phyloP scores from a whole-genome alignment of 64 coral and sea anemone genomes.

The Pachyseris speciosa region DNA sequence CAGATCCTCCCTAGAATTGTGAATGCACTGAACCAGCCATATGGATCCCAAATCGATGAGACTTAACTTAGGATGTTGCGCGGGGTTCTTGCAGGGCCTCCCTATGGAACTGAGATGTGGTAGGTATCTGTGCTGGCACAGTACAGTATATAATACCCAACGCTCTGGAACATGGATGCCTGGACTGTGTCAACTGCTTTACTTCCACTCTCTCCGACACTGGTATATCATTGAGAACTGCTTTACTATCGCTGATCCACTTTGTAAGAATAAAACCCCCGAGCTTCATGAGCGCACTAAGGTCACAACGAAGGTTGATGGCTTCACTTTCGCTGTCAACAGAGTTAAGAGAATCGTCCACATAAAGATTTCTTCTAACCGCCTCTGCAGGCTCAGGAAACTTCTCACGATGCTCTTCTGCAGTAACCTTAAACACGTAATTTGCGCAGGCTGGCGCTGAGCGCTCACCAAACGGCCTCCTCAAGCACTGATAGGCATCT shows the following conservation, averaged over 20 bases:
- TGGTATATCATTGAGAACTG: neutral
- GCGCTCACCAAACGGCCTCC: neutral
- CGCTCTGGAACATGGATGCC: too few relatives aligned
- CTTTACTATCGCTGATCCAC: neutral
- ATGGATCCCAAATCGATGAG: conserved; percentile 53
- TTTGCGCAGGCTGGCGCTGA: conserved; percentile 13
- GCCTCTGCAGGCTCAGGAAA: neutral
- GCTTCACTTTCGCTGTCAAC: neutral
- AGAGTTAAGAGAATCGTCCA: neutral
- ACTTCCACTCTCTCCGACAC: neutral
- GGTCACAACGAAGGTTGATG: neutral
- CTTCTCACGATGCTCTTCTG: neutral
- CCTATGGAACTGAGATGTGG: neutral
- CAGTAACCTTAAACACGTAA: neutral
- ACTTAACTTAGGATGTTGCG: neutral
- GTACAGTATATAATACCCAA: neutral
- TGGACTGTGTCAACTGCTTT: neutral
- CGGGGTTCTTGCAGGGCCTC: neutral
- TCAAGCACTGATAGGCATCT: neutral
- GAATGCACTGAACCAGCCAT: conserved; percentile 15
- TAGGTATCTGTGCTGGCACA: neutral
- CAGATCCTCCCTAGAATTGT: conserved; percentile 32
- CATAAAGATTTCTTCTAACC: neutral
- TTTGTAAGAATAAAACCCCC: neutral
- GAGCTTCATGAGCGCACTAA: neutral